phyloP scores from a whole-genome alignment of 2,888 invertebrate species.

The Abrostola triplasia region DNA sequence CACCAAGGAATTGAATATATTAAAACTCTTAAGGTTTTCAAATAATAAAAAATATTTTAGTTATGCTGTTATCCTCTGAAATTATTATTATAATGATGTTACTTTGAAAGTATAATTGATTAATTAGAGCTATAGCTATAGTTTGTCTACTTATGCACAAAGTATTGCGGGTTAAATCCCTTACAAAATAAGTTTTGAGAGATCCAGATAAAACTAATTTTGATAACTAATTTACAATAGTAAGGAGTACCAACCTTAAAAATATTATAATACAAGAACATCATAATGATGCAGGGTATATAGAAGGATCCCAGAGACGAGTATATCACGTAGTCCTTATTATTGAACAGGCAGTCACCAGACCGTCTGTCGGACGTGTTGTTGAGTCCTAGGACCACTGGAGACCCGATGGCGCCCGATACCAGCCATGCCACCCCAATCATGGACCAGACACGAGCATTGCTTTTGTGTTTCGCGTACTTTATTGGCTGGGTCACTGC shows the following conservation, averaged over 20 bases:
- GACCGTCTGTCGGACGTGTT: constrained; percentile 95
- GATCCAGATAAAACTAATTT: too few species aligned
- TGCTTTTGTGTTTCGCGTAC: constrained; percentile 99
- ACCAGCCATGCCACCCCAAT: constrained; percentile 98
- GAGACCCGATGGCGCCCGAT: constrained; percentile 96
- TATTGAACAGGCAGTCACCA: constrained; percentile 98
- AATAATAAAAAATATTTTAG: too few species aligned
- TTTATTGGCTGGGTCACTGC: constrained; percentile 99
- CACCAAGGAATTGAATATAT: background rate
- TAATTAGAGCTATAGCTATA: too few species aligned
- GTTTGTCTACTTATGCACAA: too few species aligned
- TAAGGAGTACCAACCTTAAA: constrained; percentile 93
- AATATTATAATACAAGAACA: constrained; percentile 98
- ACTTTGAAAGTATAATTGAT: too few species aligned
- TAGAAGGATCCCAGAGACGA: constrained; percentile 99
- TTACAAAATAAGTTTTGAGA: too few species aligned
- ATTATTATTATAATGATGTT: too few species aligned
- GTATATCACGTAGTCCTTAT: constrained; percentile 98
- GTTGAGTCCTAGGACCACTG: constrained; percentile 98
- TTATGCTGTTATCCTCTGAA: too few species aligned
- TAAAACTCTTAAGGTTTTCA: too few species aligned
- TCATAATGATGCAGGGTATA: constrained; percentile 99
- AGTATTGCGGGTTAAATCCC: too few species aligned
- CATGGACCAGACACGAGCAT: constrained; percentile 97
- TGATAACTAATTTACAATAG: background rate